These are phyloP conservation scores for Nowickia ferox DNA, from an alignment of 2,888 invertebrate species.

Conservation along the genomic window DNA sequence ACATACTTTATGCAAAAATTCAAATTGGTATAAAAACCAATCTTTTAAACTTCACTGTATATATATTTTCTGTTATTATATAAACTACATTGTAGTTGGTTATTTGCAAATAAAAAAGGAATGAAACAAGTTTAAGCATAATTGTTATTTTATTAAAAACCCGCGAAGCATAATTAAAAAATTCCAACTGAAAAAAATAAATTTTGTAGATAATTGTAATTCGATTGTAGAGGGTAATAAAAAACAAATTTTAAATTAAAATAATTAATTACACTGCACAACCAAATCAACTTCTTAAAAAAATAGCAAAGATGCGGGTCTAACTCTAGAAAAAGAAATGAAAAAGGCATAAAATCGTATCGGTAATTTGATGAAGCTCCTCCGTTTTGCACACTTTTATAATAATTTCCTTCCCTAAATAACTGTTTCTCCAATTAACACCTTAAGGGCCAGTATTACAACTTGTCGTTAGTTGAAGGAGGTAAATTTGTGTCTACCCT, in stretches of 20 bases:
- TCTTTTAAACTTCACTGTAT: background rate
- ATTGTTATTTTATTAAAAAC: conserved; percentile 11
- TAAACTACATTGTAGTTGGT: background rate
- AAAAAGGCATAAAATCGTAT: too few relatives aligned
- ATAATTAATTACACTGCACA: background rate
- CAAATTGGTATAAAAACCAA: background rate
- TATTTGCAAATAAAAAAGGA: background rate
- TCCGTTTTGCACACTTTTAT: too few relatives aligned
- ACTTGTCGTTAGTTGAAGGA: too few relatives aligned
- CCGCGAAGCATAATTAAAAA: background rate
- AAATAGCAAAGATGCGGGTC: too few relatives aligned
- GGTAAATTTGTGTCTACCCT: too few relatives aligned
- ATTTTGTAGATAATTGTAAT: too few relatives aligned
- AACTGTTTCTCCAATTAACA: too few relatives aligned
- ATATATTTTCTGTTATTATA: conserved; percentile 1
- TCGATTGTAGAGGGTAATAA: background rate
- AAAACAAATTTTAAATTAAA: conserved; percentile 24
- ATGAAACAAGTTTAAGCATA: background rate
- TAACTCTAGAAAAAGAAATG: too few relatives aligned
- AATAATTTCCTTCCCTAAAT: too few relatives aligned
- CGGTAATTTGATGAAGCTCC: too few relatives aligned
- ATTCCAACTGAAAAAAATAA: background rate
- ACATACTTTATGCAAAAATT: conserved; percentile 49
- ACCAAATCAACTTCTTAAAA: too few relatives aligned
- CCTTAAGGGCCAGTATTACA: too few relatives aligned